Percentiles rank a stretch among this genome's conserved stretches.
phyloP scores from a whole-genome alignment of 2,888 invertebrate species.

The Ypsolopha scabrella region DNA sequence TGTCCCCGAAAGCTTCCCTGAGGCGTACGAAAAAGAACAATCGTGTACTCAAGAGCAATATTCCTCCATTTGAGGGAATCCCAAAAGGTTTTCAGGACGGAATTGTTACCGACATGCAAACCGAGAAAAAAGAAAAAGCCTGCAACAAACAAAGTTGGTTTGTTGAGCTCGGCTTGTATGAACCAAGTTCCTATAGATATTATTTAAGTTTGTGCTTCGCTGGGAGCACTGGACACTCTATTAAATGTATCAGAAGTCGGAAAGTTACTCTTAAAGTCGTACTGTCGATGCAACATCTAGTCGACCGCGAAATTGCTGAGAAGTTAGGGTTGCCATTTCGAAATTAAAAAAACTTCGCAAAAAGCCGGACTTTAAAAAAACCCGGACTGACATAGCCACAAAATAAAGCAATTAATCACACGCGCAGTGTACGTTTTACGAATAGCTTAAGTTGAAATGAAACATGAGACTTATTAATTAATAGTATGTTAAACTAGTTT shows the following conservation, averaged over 20 bases:
- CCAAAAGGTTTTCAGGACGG: conserved; percentile 44
- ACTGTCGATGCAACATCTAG: conserved; percentile 39
- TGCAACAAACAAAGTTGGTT: conserved; percentile 51
- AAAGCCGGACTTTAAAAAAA: no score
- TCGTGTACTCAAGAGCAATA: conserved; percentile 40
- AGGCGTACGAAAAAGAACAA: conserved; percentile 35
- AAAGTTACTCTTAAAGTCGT: conserved; percentile 44
- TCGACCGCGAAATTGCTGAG: conserved; percentile 49
- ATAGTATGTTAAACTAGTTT: no score
- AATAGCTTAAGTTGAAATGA: no score
- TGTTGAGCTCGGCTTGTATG: conserved; percentile 34
- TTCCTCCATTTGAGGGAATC: conserved; percentile 44
- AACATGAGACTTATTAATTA: no score
- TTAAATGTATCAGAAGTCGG: conserved; percentile 44
- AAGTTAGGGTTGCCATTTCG: no score
- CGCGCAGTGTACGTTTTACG: no score
- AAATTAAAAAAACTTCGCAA: no score
- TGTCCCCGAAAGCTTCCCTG: conserved; percentile 20
- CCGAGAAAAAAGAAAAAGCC: conserved; percentile 42
- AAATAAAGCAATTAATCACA: no score
- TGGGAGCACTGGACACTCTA: conserved; percentile 39
- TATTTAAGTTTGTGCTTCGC: conserved; percentile 46
- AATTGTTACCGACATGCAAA: conserved; percentile 52
- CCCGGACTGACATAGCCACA: no score
- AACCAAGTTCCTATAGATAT: conserved; percentile 55